Evolutionary conservation across 2,113 vertebrate genomes (phyloP).

Genomic region (Gila orcuttii): DNA sequence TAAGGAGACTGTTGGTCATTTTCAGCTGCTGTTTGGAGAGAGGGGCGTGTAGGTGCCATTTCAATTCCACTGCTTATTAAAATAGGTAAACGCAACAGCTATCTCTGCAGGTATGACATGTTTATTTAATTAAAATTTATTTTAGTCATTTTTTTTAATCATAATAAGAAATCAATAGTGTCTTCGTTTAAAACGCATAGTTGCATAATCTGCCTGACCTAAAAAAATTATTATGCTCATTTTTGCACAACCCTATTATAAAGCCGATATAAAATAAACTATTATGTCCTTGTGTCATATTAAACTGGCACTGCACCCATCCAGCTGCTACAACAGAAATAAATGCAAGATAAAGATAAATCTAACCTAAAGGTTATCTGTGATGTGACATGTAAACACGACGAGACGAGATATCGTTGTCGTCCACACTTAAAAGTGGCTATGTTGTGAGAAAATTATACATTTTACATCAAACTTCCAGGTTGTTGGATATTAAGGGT

Average conservation of each 20-base stretch:
- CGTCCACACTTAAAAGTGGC: background rate
- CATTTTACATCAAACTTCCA: background rate
- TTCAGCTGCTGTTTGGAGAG: conserved; percentile 40
- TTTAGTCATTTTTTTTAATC: background rate
- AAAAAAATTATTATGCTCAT: background rate
- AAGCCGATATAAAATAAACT: background rate
- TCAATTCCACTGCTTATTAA: conserved; percentile 32
- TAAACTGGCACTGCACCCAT: background rate
- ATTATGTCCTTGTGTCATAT: background rate
- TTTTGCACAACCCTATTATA: background rate
- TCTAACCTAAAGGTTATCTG: conserved; percentile 13
- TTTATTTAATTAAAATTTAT: background rate
- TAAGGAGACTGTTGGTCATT: background rate
- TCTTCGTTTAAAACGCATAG: background rate
- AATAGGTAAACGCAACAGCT: conserved; percentile 32
- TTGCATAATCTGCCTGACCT: background rate
- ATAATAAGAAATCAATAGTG: background rate
- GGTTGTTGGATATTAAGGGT: background rate
- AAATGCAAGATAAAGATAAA: background rate
- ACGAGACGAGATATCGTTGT: background rate
- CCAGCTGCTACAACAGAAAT: background rate
- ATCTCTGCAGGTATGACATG: conserved; percentile 35
- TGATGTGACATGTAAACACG: conserved; percentile 6
- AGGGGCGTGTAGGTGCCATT: conserved; percentile 68
- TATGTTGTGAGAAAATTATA: background rate